These are phyloP conservation scores for Eurytoma californica DNA, from an alignment of 2,888 invertebrate species.

Conservation along the genomic window DNA sequence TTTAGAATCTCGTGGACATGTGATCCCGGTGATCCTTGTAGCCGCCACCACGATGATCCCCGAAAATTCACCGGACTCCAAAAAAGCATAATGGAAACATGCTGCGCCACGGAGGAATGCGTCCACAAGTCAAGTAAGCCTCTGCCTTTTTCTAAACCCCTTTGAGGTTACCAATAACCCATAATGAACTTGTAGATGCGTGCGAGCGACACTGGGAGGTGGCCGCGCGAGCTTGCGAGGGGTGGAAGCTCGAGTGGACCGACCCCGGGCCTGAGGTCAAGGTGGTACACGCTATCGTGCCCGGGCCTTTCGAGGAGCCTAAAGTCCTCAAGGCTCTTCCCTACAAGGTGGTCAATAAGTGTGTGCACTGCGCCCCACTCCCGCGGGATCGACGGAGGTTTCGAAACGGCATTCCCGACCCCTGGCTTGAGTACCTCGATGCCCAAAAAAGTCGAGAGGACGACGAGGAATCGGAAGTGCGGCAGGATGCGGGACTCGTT, in stretches of 20 bases:
- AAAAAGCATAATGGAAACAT: too few species aligned
- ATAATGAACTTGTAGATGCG: too few species aligned
- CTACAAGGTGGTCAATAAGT: slow-evolving; percentile 44
- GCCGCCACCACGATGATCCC: too few species aligned
- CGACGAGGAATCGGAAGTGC: slow-evolving; percentile 20
- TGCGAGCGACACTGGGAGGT: too few species aligned
- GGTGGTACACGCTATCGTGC: slow-evolving; percentile 43
- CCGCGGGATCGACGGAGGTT: slow-evolving; percentile 25
- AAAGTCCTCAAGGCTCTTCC: slow-evolving; percentile 58
- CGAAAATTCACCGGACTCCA: too few species aligned
- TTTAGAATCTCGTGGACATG: too few species aligned
- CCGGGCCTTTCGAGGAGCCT: slow-evolving; percentile 59
- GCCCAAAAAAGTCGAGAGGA: slow-evolving; percentile 32
- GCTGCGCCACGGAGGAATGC: too few species aligned
- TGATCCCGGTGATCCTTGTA: too few species aligned
- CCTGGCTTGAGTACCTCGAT: slow-evolving; percentile 61
- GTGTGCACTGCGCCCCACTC: neutral
- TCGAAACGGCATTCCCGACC: slow-evolving; percentile 61
- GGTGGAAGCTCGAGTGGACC: slow-evolving; percentile 46
- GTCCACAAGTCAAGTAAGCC: too few species aligned
- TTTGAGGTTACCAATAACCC: too few species aligned
- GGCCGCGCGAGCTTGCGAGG: neutral
- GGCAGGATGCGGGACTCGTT: slow-evolving; percentile 46
- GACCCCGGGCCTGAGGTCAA: neutral
- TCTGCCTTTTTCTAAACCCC: too few species aligned